phyloP scores from a whole-genome alignment of 92 coral and sea anemone species.

The Epizoanthus illoricatus region DNA sequence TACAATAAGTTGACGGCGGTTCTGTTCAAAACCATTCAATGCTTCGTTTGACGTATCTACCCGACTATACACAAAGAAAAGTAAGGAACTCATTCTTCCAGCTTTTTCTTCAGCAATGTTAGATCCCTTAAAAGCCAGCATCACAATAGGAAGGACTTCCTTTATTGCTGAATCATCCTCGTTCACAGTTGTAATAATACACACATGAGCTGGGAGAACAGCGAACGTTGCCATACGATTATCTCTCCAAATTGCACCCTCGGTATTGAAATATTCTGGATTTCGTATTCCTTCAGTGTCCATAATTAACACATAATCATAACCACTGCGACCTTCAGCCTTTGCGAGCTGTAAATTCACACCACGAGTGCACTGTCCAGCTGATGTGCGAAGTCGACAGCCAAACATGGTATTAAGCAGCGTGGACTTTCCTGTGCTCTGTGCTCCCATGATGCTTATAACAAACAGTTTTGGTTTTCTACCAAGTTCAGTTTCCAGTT shows the following conservation, averaged over 20 bases:
- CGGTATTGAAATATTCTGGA: neutral
- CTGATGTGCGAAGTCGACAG: slow-evolving; percentile 28
- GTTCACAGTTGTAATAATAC: neutral
- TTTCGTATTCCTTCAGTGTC: slow-evolving; percentile 44
- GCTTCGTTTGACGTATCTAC: neutral
- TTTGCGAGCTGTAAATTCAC: slow-evolving; percentile 14
- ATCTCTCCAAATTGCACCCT: slow-evolving; percentile 26
- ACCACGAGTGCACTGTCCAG: slow-evolving; percentile 47
- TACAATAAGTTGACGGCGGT: slow-evolving; percentile 25
- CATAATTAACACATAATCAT: slow-evolving; percentile 41
- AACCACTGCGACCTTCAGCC: slow-evolving; percentile 21
- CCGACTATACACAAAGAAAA: neutral
- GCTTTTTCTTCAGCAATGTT: neutral
- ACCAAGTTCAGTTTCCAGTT: neutral
- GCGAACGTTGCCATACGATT: slow-evolving; percentile 44
- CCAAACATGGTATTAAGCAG: slow-evolving; percentile 50
- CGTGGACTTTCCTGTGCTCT: slow-evolving; percentile 49
- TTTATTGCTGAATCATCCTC: neutral
- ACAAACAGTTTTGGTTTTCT: slow-evolving; percentile 41
- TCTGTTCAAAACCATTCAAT: no score
- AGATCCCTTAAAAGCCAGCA: neutral
- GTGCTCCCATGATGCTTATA: slow-evolving; percentile 39
- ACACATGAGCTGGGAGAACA: neutral
- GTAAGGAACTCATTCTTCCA: neutral
- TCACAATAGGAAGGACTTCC: neutral